Percentiles rank a stretch among this genome's conserved stretches.
Conservation (phyloP, 2,888 invertebrate species). For the Dascillus cervinus region DNA sequence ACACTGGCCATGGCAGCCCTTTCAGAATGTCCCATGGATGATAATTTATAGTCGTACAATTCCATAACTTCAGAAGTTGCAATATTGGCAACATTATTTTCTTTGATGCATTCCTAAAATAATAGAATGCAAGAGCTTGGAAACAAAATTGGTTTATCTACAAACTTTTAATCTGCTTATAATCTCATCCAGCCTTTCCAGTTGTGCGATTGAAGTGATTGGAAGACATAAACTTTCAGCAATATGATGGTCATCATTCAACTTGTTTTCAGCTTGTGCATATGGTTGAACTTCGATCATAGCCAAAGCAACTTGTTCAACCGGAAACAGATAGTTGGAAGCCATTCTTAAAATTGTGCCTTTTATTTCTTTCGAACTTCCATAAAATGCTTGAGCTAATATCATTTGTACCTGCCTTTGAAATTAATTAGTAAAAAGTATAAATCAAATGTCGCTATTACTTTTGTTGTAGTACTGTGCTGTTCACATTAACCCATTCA, state of each 20-base stretch:
- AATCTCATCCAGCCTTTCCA: conserved; percentile 30
- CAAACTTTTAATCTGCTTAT: conserved; percentile 24
- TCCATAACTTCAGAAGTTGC: conserved; percentile 65
- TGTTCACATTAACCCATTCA: conserved; percentile 7
- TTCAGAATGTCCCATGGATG: conserved; percentile 47
- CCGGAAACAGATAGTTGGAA: conserved; percentile 26
- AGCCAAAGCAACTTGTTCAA: conserved; percentile 22
- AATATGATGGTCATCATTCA: conserved; percentile 6
- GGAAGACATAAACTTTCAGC: conserved; percentile 24
- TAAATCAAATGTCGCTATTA: conserved; percentile 12
- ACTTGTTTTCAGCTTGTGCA: conserved; percentile 11
- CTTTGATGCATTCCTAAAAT: conserved; percentile 38
- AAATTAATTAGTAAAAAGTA: conserved; percentile 1
- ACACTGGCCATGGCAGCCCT: conserved; percentile 44
- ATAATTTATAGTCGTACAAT: conserved; percentile 62
- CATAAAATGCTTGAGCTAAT: conserved; percentile 45
- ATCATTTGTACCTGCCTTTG: conserved; percentile 43
- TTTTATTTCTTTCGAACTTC: conserved; percentile 41
- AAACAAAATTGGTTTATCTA: neutral
- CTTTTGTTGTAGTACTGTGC: conserved; percentile 29
- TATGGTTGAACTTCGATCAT: conserved; percentile 28
- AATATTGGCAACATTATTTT: conserved; percentile 49
- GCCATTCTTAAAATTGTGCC: conserved; percentile 38
- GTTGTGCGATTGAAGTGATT: conserved; percentile 30
- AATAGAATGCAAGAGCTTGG: neutral